A percentile compares a stretch with the other conserved stretches of the same genome.
Evolutionary conservation across 2,888 invertebrate genomes (phyloP).

Genomic region (Allolobophora icterica): DNA sequence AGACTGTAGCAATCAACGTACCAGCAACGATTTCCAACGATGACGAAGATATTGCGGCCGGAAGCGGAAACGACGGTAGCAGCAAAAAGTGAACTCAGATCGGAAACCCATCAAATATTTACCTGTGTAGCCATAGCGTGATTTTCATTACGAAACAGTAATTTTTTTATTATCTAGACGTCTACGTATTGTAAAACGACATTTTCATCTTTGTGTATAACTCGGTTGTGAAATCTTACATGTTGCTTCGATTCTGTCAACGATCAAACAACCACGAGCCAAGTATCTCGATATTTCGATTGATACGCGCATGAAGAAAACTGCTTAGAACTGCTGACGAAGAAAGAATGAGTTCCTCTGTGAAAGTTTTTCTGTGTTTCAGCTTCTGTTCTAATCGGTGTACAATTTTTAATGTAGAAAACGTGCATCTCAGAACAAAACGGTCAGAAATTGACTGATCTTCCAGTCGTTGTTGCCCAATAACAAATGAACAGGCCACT

Average conservation of each 20-base stretch:
- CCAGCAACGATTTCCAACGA: background rate
- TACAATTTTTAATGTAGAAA: constrained; percentile 3
- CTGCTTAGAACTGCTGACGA: background rate
- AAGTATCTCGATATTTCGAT: background rate
- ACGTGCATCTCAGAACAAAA: background rate
- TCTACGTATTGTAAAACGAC: constrained; percentile 3
- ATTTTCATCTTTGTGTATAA: background rate
- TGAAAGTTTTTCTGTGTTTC: background rate
- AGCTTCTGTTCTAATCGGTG: background rate
- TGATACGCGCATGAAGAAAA: background rate
- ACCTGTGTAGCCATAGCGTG: background rate
- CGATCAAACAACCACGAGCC: background rate
- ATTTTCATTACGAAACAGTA: background rate
- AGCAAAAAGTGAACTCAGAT: constrained; percentile 20
- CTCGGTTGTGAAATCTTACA: background rate
- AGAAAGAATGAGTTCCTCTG: background rate
- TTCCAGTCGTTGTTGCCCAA: background rate
- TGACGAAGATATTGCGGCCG: background rate
- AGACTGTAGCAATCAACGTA: constrained; percentile 26
- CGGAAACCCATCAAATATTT: background rate
- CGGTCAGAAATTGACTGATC: background rate
- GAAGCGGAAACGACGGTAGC: background rate
- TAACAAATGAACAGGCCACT: no score
- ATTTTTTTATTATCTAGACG: background rate
- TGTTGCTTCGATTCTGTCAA: background rate